These are phyloP conservation scores for Junonia oenone DNA, from an alignment of 2,888 invertebrate species.

Conservation along the genomic window DNA sequence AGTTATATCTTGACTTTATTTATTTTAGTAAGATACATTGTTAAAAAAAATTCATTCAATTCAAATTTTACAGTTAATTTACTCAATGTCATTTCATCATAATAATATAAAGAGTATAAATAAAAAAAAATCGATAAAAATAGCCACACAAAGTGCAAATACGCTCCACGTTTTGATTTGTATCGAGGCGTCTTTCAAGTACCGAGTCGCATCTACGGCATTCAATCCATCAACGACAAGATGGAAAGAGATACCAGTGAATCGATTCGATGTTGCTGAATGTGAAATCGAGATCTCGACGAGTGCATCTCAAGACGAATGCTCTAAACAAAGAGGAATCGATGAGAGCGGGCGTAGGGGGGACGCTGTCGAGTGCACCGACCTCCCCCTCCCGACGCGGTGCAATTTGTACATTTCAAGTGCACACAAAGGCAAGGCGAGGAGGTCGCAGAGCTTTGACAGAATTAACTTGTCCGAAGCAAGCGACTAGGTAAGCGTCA, in stretches of 20 bases:
- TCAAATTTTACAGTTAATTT: too few species aligned
- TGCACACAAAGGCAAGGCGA: conserved; percentile 76
- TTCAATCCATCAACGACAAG: conserved; percentile 38
- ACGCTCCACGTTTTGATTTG: conserved; percentile 5
- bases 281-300: conserved; percentile 68
- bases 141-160: conserved; percentile 2
- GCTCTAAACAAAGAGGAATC: conserved; percentile 75
- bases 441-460: conserved; percentile 76
- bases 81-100: too few species aligned
- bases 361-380: conserved; percentile 64
- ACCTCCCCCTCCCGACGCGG: conserved; percentile 64
- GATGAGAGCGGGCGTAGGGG: conserved; percentile 63
- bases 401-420: conserved; percentile 80
- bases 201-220: conserved; percentile 37
- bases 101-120: background rate
- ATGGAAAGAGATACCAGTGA: conserved; percentile 37
- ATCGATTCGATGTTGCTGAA: conserved; percentile 48
- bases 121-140: background rate
- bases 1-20: too few species aligned
- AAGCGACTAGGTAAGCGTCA: conserved; percentile 49
- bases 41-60: too few species aligned
- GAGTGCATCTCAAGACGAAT: conserved; percentile 74
- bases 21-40: too few species aligned
- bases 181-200: conserved; percentile 16
- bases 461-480: conserved; percentile 76